Base-by-base conservation (phyloP, 2,888 invertebrate species). In the Sipha maydis region DNA sequence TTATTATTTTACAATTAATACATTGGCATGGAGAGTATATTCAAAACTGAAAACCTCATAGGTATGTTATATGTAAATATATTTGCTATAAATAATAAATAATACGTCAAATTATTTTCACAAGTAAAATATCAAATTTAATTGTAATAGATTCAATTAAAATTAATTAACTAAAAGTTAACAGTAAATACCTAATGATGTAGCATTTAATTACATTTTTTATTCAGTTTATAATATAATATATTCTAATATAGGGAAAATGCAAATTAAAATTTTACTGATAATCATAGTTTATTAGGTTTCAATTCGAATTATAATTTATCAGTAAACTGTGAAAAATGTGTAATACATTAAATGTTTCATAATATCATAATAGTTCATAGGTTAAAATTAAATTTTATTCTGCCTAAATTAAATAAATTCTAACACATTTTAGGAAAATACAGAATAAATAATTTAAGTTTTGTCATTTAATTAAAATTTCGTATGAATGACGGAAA, bases 211-310 rank as follows among this genome's bases (percentile, higher is more conserved):
- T 25, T 7, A 61, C 21, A 61, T 61, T 38, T 41, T 80, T 41
- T 28, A 67, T 17, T 80, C 3, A 11, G 9, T 48, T 48, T 48
- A 48, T 14, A 48, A 48, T 2, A 79, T 56, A 61, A 34, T 25
- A 19, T 4, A 80, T 80, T 28, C 14, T 80, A 67, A 28, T 67
- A 19, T 1, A 67, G 9, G 38, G 67, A 80, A 80, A 80, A 80
- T 28, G 11, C 67, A 80, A 1, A 31, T 9, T 5, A 69, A 69
- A 14, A 69, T 17, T 69, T 28, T 83, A 48, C 48, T 31, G 69
- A 71, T 83, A 71, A 48, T 25, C 82, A 25, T 34, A 56, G 71
- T 54, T 83, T 75, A 83, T 61, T 75, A 34, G 34, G n/a, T 56
- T 83, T 61, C 9, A n/a, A 83, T n/a, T 75, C 56, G 1, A 19